Evolutionary conservation across 1,140 invertebrate species (phyloP), one percentile per base, ranked within the genome.

Genomic region (Drosophila willistoni): DNA sequence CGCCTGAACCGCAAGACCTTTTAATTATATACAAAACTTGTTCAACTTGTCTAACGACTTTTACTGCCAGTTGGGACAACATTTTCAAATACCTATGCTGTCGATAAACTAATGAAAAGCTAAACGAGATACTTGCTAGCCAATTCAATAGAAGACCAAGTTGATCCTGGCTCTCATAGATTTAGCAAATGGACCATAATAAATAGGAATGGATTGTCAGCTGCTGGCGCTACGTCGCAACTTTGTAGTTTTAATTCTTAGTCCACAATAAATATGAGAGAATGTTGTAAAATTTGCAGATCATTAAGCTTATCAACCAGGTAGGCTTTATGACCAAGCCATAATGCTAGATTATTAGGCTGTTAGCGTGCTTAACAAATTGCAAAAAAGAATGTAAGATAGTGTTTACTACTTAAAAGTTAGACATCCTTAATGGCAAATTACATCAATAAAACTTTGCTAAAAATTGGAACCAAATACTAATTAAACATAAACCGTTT

Each of bases 71-170:
- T 56, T 39, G 57, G 29, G 42, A 56, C 77, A 81, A 36, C 68
- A 87, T 85, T 87, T 85, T 79, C 44, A 82, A 82, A 76, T 79
- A 85, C 86, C 79, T 87, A 39, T 44, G 73, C 71, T 73, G 51
- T 76, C 79, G 83, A 85, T 85, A 82, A 87, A 87, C 83, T 85
- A 85, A 85, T 85, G 83, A 85, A 85, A 87, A 87, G 79, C 71
- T 70, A 68, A 68, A 71, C 68, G 12, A 72, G 79, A 79, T 81
- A 67, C 68, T 77, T 55, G 57, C 73, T 55, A 56, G 61, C 77
- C 55, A 22, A 22, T 73, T 64, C 81, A 87, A 85, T 85, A 87
- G 83, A 76, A 68, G 68, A 79, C 68, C 51, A 79, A 87, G 83
- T 76, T 64, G 68, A 82, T 68, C 55, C 78, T 68, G 64, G 73